Conservation (phyloP, 2,888 invertebrate species). For the Eledona agricola region DNA sequence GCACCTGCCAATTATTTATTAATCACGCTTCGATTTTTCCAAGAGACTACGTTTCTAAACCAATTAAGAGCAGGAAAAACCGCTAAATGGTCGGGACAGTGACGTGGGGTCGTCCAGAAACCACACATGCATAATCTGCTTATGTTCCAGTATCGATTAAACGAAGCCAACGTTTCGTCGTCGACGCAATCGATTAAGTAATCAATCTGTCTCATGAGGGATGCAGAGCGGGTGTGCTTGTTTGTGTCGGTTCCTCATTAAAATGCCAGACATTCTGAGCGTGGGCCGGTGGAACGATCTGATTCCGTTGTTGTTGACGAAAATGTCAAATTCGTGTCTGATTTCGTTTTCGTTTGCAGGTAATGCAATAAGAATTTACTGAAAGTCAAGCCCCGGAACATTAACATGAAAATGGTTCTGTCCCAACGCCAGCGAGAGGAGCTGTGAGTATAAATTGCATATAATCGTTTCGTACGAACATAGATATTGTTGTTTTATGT, state of each 20-base stretch:
- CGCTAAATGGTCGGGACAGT: no score
- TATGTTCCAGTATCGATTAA: conserved; percentile 21
- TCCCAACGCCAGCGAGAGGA: conserved; percentile 99
- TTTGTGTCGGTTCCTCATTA: conserved; percentile 1
- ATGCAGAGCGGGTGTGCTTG: conserved; percentile 1
- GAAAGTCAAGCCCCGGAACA: conserved; percentile 56
- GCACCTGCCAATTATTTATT: no score
- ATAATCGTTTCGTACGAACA: no score
- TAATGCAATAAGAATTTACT: conserved; percentile 56
- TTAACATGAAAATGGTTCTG: conserved; percentile 97
- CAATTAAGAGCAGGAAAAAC: no score
- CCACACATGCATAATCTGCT: conserved; percentile 10
- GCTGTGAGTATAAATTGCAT: conserved; percentile 81
- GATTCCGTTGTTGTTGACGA: neutral
- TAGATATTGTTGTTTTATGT: no score
- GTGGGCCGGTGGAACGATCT: neutral
- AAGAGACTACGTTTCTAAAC: no score
- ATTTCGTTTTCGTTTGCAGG: conserved; percentile 55
- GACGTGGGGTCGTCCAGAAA: conserved; percentile 12
- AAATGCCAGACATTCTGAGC: conserved; percentile 5
- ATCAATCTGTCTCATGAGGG: conserved; percentile 7
- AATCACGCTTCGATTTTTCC: no score
- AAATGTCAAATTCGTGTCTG: conserved; percentile 20
- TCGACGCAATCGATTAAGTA: neutral
- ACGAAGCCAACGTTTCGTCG: conserved; percentile 13